These are phyloP conservation scores for Dorcus parallelipipedus DNA, from an alignment of 2,888 invertebrate genomes.

Conservation along the genomic window DNA sequence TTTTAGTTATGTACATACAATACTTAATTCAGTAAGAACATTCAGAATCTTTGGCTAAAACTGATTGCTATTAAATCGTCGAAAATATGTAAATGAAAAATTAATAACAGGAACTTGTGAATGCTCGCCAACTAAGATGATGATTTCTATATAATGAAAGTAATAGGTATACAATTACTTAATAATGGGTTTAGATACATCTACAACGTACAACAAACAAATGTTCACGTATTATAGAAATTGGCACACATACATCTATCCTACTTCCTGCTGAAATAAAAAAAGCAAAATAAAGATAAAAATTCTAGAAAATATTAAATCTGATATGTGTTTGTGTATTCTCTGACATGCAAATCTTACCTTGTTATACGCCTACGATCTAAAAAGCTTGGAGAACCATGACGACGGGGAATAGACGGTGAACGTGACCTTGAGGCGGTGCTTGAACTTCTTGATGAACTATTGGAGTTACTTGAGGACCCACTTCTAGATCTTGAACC, in stretches of 20 bases:
- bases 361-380: slow-evolving; percentile 93
- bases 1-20: too few relatives aligned
- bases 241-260: slow-evolving; percentile 18
- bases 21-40: too few relatives aligned
- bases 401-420: slow-evolving; percentile 87
- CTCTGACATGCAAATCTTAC: slow-evolving; percentile 53
- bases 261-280: slow-evolving; percentile 50
- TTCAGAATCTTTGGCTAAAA: too few relatives aligned
- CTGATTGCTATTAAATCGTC: too few relatives aligned
- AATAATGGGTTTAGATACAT: not conserved
- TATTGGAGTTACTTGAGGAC: slow-evolving; percentile 53
- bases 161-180: not conserved
- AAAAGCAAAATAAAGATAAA: slow-evolving; percentile 47
- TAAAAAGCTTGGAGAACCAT: slow-evolving; percentile 91
- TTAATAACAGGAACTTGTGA: too few relatives aligned
- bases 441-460: slow-evolving; percentile 57
- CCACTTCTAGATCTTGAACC: slow-evolving; percentile 45
- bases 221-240: slow-evolving; percentile 13
- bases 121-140: not conserved
- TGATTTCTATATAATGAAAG: not conserved
- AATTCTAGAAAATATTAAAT: slow-evolving; percentile 25
- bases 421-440: slow-evolving; percentile 61
- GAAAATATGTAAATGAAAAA: too few relatives aligned
- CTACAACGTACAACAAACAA: slow-evolving; percentile 8
- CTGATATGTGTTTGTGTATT: not conserved